These are phyloP conservation scores for Kryptolebias marmoratus DNA, from an alignment of 2,113 vertebrate species.

Conservation along the genomic window DNA sequence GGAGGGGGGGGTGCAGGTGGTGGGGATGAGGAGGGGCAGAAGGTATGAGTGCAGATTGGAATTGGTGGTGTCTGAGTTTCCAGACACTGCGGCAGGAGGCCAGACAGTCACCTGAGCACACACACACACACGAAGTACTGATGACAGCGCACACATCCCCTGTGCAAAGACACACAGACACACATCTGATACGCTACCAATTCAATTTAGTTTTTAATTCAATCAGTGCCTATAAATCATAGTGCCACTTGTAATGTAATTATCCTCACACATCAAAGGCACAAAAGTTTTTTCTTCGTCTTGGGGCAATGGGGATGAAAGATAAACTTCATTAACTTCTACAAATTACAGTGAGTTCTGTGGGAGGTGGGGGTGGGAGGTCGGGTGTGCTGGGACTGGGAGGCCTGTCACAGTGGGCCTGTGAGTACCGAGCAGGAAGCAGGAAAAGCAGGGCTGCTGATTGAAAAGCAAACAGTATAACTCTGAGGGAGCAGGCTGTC, in stretches of 20 bases:
- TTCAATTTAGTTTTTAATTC: slow-evolving; percentile 61
- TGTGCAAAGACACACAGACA: background rate
- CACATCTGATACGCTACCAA: slow-evolving; percentile 18
- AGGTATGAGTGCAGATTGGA: slow-evolving; percentile 46
- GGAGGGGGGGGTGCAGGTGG: slow-evolving; percentile 17
- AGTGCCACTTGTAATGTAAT: slow-evolving; percentile 46
- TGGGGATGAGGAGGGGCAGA: slow-evolving; percentile 26
- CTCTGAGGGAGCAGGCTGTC: slow-evolving; percentile 37
- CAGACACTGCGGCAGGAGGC: slow-evolving; percentile 83
- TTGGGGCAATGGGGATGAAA: slow-evolving; percentile 36
- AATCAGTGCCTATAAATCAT: slow-evolving; percentile 48
- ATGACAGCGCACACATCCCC: slow-evolving; percentile 20
- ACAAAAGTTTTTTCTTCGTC: slow-evolving; percentile 57
- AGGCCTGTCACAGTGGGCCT: slow-evolving; percentile 29
- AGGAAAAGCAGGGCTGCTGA: slow-evolving; percentile 37
- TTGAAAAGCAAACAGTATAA: slow-evolving; percentile 61
- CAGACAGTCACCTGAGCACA: slow-evolving; percentile 90
- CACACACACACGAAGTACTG: slow-evolving; percentile 28
- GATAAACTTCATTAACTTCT: slow-evolving; percentile 67
- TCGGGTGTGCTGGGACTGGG: slow-evolving; percentile 15
- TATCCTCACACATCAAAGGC: slow-evolving; percentile 45
- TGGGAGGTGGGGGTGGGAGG: slow-evolving; percentile 28
- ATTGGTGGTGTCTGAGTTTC: slow-evolving; percentile 74
- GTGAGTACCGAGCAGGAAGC: slow-evolving; percentile 29
- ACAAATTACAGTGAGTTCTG: slow-evolving; percentile 55